A percentile compares a stretch with the other conserved stretches of the same genome.
phyloP scores from a whole-genome alignment of 2,113 vertebrate genomes.

The Ceyx cyanopectus region DNA sequence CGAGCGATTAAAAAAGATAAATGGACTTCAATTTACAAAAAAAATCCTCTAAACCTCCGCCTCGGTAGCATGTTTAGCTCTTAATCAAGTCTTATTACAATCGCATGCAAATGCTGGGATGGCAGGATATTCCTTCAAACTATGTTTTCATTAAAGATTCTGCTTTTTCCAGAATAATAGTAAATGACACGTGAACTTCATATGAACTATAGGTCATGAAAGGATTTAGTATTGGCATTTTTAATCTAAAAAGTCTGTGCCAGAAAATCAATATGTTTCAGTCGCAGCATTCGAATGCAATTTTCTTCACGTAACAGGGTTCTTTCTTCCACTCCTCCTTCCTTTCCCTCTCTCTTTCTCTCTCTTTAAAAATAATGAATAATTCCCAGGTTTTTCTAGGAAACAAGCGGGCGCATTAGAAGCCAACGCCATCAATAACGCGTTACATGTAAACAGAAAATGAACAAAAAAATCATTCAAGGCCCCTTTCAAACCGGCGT shows the following conservation, averaged over 20 bases:
- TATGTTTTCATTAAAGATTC: constrained; percentile 90
- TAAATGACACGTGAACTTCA: constrained; percentile 98
- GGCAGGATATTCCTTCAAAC: constrained; percentile 81
- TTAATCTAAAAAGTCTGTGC: constrained; percentile 93
- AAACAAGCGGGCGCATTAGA: constrained; percentile 85
- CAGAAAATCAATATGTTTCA: constrained; percentile 96
- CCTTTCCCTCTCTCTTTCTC: constrained; percentile 53
- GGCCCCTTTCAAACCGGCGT: constrained; percentile 84
- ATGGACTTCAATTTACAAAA: constrained; percentile 68
- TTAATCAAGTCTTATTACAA: constrained; percentile 78
- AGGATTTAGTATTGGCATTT: constrained; percentile 98
- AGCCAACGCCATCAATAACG: constrained; percentile 87
- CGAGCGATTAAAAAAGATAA: constrained; percentile 72
- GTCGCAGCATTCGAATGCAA: constrained; percentile 84
- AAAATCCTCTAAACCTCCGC: constrained; percentile 20
- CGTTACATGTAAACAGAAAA: constrained; percentile 90
- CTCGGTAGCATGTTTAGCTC: constrained; percentile 54
- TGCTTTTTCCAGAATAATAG: constrained; percentile 91
- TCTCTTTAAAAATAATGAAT: constrained; percentile 80
- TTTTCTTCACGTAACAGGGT: constrained; percentile 83
- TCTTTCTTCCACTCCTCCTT: constrained; percentile 78
- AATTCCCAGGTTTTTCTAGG: constrained; percentile 85
- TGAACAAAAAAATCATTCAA: constrained; percentile 89
- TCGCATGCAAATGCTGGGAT: constrained; percentile 78
- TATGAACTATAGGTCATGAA: constrained; percentile 91